These are phyloP conservation scores for Microtus oregoni DNA, from an alignment of 2,113 vertebrate genomes.

Conservation along the genomic window DNA sequence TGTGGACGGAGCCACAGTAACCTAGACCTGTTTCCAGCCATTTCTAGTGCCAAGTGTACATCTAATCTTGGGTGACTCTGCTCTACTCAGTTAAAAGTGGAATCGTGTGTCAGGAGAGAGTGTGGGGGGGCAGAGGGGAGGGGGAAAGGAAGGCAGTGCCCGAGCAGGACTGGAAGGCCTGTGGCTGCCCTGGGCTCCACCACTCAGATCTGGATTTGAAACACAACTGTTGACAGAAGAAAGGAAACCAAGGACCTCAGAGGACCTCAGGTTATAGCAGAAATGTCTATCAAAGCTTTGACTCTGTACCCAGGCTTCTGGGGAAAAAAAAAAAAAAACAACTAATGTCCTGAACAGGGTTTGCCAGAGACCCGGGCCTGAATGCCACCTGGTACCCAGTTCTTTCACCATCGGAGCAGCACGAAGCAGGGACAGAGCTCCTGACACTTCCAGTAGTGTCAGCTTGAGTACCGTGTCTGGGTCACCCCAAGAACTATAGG, in stretches of 20 bases:
- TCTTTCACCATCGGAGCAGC: neutral
- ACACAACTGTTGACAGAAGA: too few species aligned
- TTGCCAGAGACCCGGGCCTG: neutral
- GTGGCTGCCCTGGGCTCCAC: fast-evolving
- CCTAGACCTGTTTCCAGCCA: neutral
- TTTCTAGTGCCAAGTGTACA: neutral
- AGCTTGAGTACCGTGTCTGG: neutral
- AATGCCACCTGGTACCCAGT: neutral
- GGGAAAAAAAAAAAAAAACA: neutral
- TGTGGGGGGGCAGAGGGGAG: fast-evolving
- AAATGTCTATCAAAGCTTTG: neutral
- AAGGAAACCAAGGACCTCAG: neutral
- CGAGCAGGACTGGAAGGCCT: fast-evolving
- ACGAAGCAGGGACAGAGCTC: neutral
- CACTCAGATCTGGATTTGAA: neutral
- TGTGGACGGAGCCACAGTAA: too few species aligned
- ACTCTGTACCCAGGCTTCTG: neutral
- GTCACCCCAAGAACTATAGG: neutral
- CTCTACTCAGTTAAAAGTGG: neutral
- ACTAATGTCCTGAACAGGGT: neutral
- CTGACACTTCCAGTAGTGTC: fast-evolving
- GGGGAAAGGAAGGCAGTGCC: neutral
- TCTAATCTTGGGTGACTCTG: neutral
- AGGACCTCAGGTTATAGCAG: neutral
- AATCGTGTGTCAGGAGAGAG: fast-evolving